Percentiles rank a stretch among this genome's conserved stretches.
phyloP scores from a whole-genome alignment of 2,113 vertebrate species.

The Nipponia nippon region DNA sequence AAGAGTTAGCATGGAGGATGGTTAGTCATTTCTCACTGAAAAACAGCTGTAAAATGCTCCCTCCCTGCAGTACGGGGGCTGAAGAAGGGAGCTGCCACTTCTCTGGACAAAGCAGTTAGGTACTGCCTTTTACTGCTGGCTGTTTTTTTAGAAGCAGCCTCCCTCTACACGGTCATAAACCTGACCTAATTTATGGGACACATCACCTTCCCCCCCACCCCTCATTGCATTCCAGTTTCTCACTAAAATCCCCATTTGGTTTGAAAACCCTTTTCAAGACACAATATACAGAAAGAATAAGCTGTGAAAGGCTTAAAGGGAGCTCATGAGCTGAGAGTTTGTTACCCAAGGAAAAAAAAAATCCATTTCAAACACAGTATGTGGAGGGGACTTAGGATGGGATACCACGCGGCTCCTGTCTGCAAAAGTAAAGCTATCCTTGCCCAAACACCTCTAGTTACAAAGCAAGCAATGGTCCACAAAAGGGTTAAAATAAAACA shows the following conservation, averaged over 20 bases:
- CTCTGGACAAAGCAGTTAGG: not conserved
- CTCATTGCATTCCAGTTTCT: not conserved
- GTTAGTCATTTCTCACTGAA: not conserved
- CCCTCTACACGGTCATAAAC: not conserved
- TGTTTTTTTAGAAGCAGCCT: not conserved
- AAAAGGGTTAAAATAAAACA: constrained; percentile 64
- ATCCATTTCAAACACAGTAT: not conserved
- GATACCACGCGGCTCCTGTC: not conserved
- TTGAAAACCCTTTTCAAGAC: not conserved
- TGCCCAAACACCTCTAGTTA: not conserved
- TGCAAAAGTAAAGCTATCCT: not conserved
- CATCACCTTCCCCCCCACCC: not conserved
- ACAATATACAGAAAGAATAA: not conserved
- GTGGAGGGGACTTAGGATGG: not conserved
- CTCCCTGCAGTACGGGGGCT: not conserved
- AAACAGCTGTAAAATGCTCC: not conserved
- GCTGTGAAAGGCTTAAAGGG: not conserved
- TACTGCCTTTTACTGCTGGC: not conserved
- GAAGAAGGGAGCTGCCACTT: not conserved
- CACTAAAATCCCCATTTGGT: not conserved
- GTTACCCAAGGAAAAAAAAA: not conserved
- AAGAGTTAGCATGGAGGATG: not conserved
- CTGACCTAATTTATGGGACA: not conserved
- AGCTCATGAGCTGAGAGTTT: not conserved
- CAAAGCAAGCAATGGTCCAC: not conserved